Conservation (phyloP, 2,888 invertebrate species). For the Chrysolina oricalcia region DNA sequence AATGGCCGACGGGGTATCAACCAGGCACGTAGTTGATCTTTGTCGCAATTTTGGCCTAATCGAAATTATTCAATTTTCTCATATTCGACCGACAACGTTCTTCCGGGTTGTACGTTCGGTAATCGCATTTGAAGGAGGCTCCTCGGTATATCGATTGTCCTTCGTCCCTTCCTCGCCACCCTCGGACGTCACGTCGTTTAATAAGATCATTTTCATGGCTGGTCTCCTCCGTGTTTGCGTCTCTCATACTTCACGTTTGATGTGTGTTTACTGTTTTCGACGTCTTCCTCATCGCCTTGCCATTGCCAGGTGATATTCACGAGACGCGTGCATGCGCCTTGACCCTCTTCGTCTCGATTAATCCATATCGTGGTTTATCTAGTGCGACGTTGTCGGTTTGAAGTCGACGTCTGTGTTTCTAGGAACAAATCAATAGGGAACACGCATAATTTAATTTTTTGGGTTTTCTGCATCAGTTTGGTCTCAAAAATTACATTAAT, state of each 20-base stretch:
- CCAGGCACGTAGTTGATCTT: too few relatives aligned
- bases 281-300: conserved; percentile 31
- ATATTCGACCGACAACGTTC: not conserved
- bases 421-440: not conserved
- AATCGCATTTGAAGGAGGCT: not conserved
- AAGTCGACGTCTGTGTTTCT: not conserved
- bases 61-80: too few relatives aligned
- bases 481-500: too few relatives aligned
- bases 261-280: not conserved
- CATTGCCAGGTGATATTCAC: conserved; percentile 54
- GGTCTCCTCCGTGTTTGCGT: not conserved
- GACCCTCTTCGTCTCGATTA: conserved; percentile 48
- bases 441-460: too few relatives aligned
- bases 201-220: conserved; percentile 7
- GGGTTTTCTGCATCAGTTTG: too few relatives aligned
- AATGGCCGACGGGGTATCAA: too few relatives aligned
- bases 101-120: not conserved
- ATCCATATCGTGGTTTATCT: conserved; percentile 55
- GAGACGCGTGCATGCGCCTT: conserved; percentile 49
- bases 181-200: not conserved
- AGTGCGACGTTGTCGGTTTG: conserved; percentile 38
- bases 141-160: not conserved
- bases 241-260: not conserved
- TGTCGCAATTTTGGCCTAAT: too few relatives aligned
- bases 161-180: not conserved